These are phyloP conservation scores for Trichonephila inaurata DNA, from an alignment of 1,140 invertebrate species.

Conservation along the genomic window DNA sequence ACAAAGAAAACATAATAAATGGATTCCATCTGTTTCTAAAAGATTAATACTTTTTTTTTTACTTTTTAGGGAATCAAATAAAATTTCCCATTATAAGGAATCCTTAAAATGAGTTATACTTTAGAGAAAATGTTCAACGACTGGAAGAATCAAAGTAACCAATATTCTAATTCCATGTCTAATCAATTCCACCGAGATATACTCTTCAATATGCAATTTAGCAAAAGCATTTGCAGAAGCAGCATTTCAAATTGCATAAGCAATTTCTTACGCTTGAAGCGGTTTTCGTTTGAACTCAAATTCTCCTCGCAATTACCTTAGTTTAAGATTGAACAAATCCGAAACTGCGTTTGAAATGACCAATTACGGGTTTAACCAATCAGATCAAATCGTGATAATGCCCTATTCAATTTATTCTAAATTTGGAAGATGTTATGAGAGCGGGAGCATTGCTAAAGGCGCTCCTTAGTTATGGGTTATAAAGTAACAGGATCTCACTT, in stretches of 20 bases:
- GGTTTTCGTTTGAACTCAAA: neutral
- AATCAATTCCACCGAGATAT: neutral
- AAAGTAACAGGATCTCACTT: neutral
- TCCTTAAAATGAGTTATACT: no score
- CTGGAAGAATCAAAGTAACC: neutral
- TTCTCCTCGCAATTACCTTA: neutral
- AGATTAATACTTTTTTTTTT: no score
- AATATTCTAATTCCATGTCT: neutral
- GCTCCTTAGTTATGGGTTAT: neutral
- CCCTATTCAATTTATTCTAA: neutral
- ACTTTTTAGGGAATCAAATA: no score
- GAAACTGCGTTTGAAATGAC: neutral
- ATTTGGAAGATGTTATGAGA: neutral
- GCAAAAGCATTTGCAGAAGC: neutral
- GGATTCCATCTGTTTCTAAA: no score
- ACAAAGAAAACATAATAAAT: no score
- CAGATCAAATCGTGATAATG: neutral
- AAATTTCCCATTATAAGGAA: no score
- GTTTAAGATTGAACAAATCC: neutral
- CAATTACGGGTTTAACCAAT: constrained; percentile 1
- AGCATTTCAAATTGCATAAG: neutral
- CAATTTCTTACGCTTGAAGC: neutral
- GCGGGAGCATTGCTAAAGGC: neutral
- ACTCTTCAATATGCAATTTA: neutral
- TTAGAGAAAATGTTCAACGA: neutral